These are phyloP conservation scores for Tachina lurida DNA, from an alignment of 2,888 invertebrate genomes.

Conservation along the genomic window DNA sequence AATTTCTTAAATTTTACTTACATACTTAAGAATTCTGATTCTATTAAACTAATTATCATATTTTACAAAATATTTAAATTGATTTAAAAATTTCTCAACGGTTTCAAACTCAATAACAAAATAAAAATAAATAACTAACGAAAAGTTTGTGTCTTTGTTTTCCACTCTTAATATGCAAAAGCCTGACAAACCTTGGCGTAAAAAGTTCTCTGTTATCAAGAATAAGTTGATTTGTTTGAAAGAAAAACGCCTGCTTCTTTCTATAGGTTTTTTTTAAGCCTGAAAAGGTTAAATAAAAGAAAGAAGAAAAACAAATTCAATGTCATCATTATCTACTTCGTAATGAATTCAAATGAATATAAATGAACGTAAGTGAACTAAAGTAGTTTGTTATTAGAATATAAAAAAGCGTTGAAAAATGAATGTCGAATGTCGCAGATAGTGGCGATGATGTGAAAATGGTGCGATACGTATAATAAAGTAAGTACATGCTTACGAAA, in stretches of 20 bases:
- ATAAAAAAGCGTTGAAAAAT: conserved; percentile 24
- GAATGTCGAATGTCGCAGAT: conserved; percentile 1
- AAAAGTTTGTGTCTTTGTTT: conserved; percentile 21
- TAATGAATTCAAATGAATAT: conserved; percentile 23
- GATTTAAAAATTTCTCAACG: conserved; percentile 1
- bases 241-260: conserved; percentile 15
- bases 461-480: conserved; percentile 11
- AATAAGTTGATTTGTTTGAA: neutral
- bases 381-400: conserved; percentile 54
- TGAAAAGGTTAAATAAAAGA: conserved; percentile 15
- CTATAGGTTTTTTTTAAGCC: conserved; percentile 44
- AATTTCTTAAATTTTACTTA: too few species aligned
- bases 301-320: conserved; percentile 32
- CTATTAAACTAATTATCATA: conserved; percentile 31
- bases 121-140: conserved; percentile 27
- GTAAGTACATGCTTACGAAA: conserved; percentile 21
- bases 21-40: neutral
- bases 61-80: conserved; percentile 25
- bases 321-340: conserved; percentile 52
- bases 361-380: conserved; percentile 26
- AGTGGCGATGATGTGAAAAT: conserved; percentile 31
- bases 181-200: conserved; percentile 57
- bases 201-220: conserved; percentile 36
- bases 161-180: conserved; percentile 23
- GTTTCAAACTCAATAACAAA: conserved; percentile 27